Conservation (phyloP, 2,113 vertebrate genomes). For the Periophthalmodon schlosseri region DNA sequence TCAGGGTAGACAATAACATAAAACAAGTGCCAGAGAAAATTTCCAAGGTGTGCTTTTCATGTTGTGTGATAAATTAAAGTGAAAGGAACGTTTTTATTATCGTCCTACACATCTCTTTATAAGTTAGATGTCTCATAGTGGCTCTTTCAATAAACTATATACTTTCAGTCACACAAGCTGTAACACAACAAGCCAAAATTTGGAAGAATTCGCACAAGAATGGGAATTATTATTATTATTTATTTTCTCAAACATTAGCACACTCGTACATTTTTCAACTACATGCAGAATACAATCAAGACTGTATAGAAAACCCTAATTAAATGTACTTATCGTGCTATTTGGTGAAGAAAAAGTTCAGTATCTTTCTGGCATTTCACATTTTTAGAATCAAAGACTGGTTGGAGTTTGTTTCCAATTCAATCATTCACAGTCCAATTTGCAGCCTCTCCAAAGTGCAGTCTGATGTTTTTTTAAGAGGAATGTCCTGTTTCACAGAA, state of each 20-base stretch:
- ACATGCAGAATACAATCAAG: neutral
- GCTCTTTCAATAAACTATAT: neutral
- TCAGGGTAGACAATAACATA: neutral
- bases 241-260: neutral
- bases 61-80: neutral
- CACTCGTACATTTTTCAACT: neutral
- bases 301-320: neutral
- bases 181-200: neutral
- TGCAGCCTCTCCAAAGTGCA: slow-evolving; percentile 34
- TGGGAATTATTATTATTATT: neutral
- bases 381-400: neutral
- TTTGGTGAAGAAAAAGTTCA: neutral
- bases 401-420: neutral
- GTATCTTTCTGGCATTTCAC: neutral
- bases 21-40: neutral
- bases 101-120: neutral
- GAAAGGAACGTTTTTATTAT: neutral
- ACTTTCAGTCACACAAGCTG: neutral
- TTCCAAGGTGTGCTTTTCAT: neutral
- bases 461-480: slow-evolving; percentile 27
- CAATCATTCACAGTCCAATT: slow-evolving; percentile 41
- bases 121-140: neutral
- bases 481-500: slow-evolving; percentile 39
- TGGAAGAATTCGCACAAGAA: neutral
- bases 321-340: neutral